phyloP scores from a whole-genome alignment of 2,113 vertebrate genomes.

The Lagopus leucura region DNA sequence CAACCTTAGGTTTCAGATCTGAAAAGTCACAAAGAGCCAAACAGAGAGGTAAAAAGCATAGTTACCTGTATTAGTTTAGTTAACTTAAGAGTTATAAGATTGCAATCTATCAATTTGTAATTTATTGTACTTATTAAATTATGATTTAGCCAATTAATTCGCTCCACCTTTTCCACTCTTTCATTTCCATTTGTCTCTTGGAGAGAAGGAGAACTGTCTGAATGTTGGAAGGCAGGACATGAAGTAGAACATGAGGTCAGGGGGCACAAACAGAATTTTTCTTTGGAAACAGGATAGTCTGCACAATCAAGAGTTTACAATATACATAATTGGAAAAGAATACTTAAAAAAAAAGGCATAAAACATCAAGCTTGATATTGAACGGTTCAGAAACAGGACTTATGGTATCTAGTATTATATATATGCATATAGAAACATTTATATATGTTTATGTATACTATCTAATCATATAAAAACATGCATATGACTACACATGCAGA shows the following conservation, averaged over 20 bases:
- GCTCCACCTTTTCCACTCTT: not conserved
- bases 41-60: not conserved
- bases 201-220: not conserved
- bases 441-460: not conserved
- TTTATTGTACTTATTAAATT: not conserved
- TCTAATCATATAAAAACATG: not conserved
- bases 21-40: not conserved
- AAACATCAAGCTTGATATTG: not conserved
- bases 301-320: not conserved
- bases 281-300: not conserved
- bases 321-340: not conserved
- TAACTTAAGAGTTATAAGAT: not conserved
- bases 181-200: not conserved
- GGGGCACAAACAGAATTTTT: not conserved
- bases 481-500: not conserved
- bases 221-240: not conserved
- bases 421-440: not conserved
- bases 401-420: not conserved
- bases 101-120: not conserved
- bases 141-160: not conserved
- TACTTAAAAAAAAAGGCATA: not conserved
- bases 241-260: not conserved
- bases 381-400: not conserved
- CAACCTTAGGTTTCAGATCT: not conserved
- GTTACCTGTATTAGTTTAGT: not conserved